Base-by-base conservation (phyloP, 2,113 vertebrate species). In the Hippocampus guttulatus region DNA sequence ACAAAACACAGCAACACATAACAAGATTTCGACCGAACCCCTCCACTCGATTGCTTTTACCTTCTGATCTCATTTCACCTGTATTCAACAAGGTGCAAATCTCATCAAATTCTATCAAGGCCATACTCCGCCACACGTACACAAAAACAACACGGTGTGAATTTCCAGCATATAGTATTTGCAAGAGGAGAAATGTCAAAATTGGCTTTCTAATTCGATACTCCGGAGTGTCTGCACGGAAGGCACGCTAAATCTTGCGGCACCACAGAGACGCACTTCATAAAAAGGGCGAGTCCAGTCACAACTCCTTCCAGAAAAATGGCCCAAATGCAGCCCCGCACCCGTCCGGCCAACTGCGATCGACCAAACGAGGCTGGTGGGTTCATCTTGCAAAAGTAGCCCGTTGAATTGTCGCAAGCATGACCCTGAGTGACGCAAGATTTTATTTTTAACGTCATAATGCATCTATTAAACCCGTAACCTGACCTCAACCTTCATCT, bases 31-130 rank as follows among this genome's bases (percentile, higher is more conserved):
- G 71, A 57, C 79, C 73, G 82, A 64, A 54, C 67, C 45, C 4
- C 30, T 4, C 30, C 38, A 57, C 68, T 55, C 66, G 3, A 45
- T 25, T 23, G 61, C 71, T 70, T 57, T 69, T 55, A n/a, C 7
- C 6, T 23, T 51, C 30, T 54, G 55, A 76, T 85, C 68, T 75
- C 67, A 85, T 83, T 85, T 81, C 60, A 76, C 61, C 72, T 76
- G 52, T 67, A 71, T 79, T 81, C 63, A 70, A 68, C 47, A 75
- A 41, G 55, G 21, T 64, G 43, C 54, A 76, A 65, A 71, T 80
- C 27, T 76, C 64, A 77, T 74, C 61, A 45, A 25, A 33, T 69
- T 79, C 64, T 27, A 58, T 33, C 7, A 30, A 8, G 27, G 16
- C 12, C 58, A 30, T 23, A 41, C 16, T 3, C 27, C 49, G 10